Conservation (phyloP, 2,888 invertebrate species). For the Leptopilina drosophilae region DNA sequence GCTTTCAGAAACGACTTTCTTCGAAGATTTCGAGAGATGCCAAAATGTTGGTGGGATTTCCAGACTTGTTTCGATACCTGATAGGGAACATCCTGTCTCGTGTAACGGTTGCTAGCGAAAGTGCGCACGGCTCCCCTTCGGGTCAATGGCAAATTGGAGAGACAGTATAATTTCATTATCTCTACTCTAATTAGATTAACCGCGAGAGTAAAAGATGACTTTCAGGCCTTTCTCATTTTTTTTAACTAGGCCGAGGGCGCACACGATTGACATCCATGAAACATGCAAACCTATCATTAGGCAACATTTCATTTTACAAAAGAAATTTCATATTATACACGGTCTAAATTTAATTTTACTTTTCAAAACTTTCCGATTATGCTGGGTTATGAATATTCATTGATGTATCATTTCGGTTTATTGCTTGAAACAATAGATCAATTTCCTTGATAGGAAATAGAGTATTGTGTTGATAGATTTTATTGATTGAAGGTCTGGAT, state of each 20-base stretch:
- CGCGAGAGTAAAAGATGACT: slow-evolving; percentile 14
- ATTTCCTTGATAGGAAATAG: too few relatives aligned
- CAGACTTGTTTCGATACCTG: slow-evolving; percentile 2
- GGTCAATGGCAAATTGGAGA: slow-evolving; percentile 51
- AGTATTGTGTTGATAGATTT: too few relatives aligned
- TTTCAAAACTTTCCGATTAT: too few relatives aligned
- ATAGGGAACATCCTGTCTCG: slow-evolving; percentile 33
- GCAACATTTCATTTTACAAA: slow-evolving; percentile 2
- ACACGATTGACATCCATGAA: slow-evolving; percentile 27
- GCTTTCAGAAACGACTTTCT: slow-evolving; percentile 19
- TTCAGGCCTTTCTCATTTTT: slow-evolving; percentile 16
- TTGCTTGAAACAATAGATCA: too few relatives aligned
- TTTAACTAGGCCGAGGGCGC: slow-evolving; percentile 16
- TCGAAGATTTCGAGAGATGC: slow-evolving; percentile 9
- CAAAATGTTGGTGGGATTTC: slow-evolving; percentile 14
- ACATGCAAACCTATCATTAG: neutral
- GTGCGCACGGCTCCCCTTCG: slow-evolving; percentile 44
- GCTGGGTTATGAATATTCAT: too few relatives aligned
- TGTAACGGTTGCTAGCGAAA: slow-evolving; percentile 51
- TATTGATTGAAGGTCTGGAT: too few relatives aligned
- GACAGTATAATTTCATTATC: slow-evolving; percentile 25
- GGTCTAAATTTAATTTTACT: too few relatives aligned
- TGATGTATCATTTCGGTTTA: too few relatives aligned
- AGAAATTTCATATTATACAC: slow-evolving; percentile 9
- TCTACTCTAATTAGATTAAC: slow-evolving; percentile 12